Conservation (phyloP, 2,888 invertebrate genomes). For the Drosophila yooni region DNA sequence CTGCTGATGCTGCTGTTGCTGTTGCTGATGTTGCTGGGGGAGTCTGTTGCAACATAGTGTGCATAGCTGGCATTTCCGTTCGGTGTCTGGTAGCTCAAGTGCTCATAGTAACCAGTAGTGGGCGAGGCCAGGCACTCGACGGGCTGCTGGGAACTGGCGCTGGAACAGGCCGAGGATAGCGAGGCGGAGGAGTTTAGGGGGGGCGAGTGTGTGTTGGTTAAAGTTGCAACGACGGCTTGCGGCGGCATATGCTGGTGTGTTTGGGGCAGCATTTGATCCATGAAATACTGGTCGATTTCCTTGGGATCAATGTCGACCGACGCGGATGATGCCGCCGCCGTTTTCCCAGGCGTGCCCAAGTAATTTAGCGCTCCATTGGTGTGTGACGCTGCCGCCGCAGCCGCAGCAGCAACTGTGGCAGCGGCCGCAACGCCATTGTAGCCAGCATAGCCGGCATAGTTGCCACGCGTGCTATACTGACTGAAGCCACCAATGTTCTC, state of each 20-base stretch:
- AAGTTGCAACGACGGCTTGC: conserved; percentile 1
- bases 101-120: conserved; percentile 61
- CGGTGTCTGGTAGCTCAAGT: conserved; percentile 52
- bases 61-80: conserved; percentile 30
- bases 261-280: conserved; percentile 83
- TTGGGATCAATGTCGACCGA: conserved; percentile 83
- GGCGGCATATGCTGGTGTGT: conserved; percentile 56
- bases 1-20: conserved; percentile 33
- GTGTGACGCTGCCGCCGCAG: conserved; percentile 68
- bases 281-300: conserved; percentile 85
- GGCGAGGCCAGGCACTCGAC: conserved; percentile 59
- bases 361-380: conserved; percentile 84
- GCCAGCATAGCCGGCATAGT: conserved; percentile 36
- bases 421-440: conserved; percentile 24
- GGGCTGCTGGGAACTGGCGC: conserved; percentile 69
- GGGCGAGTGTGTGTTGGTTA: conserved; percentile 54
- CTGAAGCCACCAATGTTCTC: conserved; percentile 65
- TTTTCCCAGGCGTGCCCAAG: conserved; percentile 66
- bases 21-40: conserved; percentile 68
- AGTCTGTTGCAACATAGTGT: conserved; percentile 32
- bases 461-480: conserved; percentile 35
- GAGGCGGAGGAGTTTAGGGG: conserved; percentile 75
- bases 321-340: conserved; percentile 26
- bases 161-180: conserved; percentile 72
- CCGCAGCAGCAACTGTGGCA: conserved; percentile 11